Evolutionary conservation across 2,113 vertebrate species (phyloP), one percentile per base, ranked within the genome.

Genomic region (Cinclus cinclus): DNA sequence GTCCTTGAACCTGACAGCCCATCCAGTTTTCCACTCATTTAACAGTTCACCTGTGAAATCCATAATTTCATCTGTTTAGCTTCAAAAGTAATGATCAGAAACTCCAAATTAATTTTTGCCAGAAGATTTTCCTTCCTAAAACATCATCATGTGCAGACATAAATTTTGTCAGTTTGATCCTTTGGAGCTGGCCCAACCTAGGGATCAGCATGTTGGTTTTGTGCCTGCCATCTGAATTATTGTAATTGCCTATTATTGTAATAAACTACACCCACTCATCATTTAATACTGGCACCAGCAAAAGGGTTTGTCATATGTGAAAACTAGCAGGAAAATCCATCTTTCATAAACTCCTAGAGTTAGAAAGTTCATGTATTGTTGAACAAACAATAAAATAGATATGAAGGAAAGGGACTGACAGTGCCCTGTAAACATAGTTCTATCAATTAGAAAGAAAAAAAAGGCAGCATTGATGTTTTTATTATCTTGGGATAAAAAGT

Each of bases 331-430:
- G 46, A 52, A 96, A 97, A 95, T 87, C 55, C 46, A 81, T 83
- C 85, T 88, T 95, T 96, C 96, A 77, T 96, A 75, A 95, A 63
- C 18, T 71, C 13, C 18, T 31, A 6, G 9, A 89, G 86, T 94
- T 60, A 91, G 44, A 89, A 97, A 96, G 91, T 94, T 97, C 91
- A 89, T 7, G n/a, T 46, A 92, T 92, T 97, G 88, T 97, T 81
- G 70, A 93, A 33, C 25, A 86, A 88, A 96, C 68, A 92, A 94
- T 91, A 93, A 92, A 83, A 73, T 7, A 86, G 59, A 44, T 50
- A 83, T 0, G 33, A 84, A 92, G 92, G 90, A 95, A 94, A 76
- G 28, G 19, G 56, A 77, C 60, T 70, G 63, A 74, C 75, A 86
- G 42, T 76, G 39, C 39, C 79, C 84, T 81, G 60, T 83, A 91